Evolutionary conservation across 2,797 vertebrate species (phyloP).

Genomic region (Microctenopoma steveboyesi): DNA sequence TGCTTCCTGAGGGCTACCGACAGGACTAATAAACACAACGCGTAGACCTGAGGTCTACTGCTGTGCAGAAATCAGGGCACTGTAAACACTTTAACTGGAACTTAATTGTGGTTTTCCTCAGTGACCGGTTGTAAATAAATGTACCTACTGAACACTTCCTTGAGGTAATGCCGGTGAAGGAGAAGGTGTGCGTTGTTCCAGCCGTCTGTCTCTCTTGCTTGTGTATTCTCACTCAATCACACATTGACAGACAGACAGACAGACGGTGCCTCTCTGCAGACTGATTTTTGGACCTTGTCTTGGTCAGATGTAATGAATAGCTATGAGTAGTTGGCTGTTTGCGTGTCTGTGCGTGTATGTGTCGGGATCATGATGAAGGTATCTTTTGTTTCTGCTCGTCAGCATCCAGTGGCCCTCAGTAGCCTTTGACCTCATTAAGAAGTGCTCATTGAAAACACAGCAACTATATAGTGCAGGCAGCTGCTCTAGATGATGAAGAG

Average conservation of each 20-base stretch:
- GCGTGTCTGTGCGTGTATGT: constrained; percentile 23
- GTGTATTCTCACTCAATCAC: constrained; percentile 57
- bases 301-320: constrained; percentile 77
- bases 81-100: constrained; percentile 8
- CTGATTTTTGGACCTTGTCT: constrained; percentile 75
- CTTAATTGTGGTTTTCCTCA: background rate
- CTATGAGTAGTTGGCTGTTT: constrained; percentile 32
- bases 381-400: constrained; percentile 79
- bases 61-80: background rate
- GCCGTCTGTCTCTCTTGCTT: constrained; percentile 35
- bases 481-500: constrained; percentile 54
- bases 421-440: constrained; percentile 83
- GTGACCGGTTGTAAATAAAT: constrained; percentile 6
- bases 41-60: background rate
- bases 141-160: background rate
- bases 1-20: background rate
- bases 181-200: constrained; percentile 11
- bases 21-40: too few species aligned
- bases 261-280: constrained; percentile 74
- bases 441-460: constrained; percentile 77
- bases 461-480: constrained; percentile 64
- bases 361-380: constrained; percentile 72
- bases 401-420: constrained; percentile 71
- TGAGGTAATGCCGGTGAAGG: constrained; percentile 16
- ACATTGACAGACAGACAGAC: constrained; percentile 33